Evolutionary conservation across 2,888 invertebrate species (phyloP).

Genomic region (Pandemis heparana): DNA sequence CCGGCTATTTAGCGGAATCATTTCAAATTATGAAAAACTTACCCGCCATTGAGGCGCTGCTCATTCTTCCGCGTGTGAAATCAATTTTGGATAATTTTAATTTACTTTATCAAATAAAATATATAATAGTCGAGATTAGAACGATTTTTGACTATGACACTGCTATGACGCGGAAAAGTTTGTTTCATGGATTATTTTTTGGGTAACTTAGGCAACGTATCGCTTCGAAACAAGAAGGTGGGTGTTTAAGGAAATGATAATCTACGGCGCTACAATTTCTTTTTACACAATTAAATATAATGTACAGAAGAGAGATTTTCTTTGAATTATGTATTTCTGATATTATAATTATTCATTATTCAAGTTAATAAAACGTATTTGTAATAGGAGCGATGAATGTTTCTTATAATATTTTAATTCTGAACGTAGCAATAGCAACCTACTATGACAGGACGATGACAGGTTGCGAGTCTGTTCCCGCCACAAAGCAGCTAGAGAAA

Average conservation of each 20-base stretch:
- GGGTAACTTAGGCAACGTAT: conserved; percentile 39
- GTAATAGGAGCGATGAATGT: background rate
- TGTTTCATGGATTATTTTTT: conserved; percentile 30
- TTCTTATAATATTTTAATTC: background rate
- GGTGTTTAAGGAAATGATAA: background rate
- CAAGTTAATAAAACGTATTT: too few species aligned
- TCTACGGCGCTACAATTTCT: background rate
- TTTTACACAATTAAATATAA: too few species aligned
- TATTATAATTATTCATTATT: too few species aligned
- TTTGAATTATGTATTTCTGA: background rate
- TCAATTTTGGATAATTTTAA: conserved; percentile 73
- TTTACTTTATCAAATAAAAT: conserved; percentile 44
- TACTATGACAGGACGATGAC: too few species aligned
- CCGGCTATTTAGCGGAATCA: background rate
- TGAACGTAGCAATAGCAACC: conserved; percentile 29
- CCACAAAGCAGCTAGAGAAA: background rate
- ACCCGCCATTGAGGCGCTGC: conserved; percentile 85
- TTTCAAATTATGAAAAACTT: conserved; percentile 51
- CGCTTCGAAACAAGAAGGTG: conserved; percentile 17
- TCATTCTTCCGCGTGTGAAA: conserved; percentile 81
- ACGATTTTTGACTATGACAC: conserved; percentile 28
- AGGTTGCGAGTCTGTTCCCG: background rate
- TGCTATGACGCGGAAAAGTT: conserved; percentile 24
- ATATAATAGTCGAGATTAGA: conserved; percentile 44
- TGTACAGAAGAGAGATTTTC: background rate